Percentiles rank a stretch among this genome's conserved stretches.
These are phyloP conservation scores for Sinhomidia bicolor DNA, from an alignment of 2,888 invertebrate genomes.

Conservation along the genomic window DNA sequence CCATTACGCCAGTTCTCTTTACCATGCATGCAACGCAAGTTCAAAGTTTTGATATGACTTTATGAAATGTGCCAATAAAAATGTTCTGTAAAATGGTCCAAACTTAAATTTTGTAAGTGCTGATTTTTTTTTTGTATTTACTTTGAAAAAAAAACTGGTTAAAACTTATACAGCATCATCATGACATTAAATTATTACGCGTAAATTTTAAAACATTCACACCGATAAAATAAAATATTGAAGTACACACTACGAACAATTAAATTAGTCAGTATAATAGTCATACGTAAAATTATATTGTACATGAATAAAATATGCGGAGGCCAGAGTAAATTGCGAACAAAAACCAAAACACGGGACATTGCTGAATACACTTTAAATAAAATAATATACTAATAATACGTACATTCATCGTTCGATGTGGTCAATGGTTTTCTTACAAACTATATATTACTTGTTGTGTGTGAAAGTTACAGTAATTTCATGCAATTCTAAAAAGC, in stretches of 20 bases:
- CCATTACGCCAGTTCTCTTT: too few species aligned
- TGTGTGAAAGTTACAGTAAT: too few species aligned
- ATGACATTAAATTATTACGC: not conserved
- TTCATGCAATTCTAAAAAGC: too few species aligned
- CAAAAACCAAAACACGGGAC: constrained; percentile 5
- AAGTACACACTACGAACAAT: not conserved
- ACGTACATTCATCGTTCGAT: not conserved
- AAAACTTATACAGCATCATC: not conserved
- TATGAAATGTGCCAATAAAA: too few species aligned
- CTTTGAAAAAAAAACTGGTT: not conserved
- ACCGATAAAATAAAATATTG: not conserved
- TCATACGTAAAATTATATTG: not conserved
- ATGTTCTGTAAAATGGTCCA: too few species aligned
- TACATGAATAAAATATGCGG: not conserved
- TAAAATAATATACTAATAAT: too few species aligned
- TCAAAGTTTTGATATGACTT: too few species aligned
- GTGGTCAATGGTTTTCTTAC: not conserved
- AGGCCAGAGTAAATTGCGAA: not conserved
- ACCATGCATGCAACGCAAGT: too few species aligned
- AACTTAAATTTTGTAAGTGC: not conserved
- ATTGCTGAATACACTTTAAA: too few species aligned
- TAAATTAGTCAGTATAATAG: not conserved
- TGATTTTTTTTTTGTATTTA: not conserved
- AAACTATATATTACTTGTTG: not conserved
- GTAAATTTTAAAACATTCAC: not conserved